Conservation (phyloP, 2,888 invertebrate genomes). For the Diaphora mendica region DNA sequence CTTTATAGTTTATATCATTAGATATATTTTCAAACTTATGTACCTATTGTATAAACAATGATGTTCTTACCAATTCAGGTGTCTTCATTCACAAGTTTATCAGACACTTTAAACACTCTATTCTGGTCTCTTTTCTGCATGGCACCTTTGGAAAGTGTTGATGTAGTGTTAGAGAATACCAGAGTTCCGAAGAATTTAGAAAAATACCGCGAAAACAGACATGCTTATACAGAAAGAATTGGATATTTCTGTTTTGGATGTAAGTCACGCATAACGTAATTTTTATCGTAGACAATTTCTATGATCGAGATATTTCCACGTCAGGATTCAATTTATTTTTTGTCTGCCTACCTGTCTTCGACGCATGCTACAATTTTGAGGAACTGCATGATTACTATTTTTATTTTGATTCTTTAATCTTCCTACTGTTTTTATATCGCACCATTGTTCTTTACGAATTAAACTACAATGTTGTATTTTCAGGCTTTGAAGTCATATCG, state of each 20-base stretch:
- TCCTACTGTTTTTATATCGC: neutral
- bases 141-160: constrained; percentile 88
- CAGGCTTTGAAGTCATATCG: constrained; percentile 89
- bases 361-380: neutral
- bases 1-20: constrained; percentile 20
- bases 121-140: constrained; percentile 91
- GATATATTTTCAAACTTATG: constrained; percentile 17
- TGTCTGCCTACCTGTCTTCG: neutral
- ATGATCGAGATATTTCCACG: neutral
- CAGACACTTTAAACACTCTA: constrained; percentile 87
- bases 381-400: neutral
- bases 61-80: constrained; percentile 67
- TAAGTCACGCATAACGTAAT: constrained; percentile 47
- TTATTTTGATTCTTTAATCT: neutral
- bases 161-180: constrained; percentile 88
- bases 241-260: constrained; percentile 89
- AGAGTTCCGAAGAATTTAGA: constrained; percentile 55
- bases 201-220: constrained; percentile 84
- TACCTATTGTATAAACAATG: constrained; percentile 1
- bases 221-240: constrained; percentile 88
- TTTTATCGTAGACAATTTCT: constrained; percentile 10
- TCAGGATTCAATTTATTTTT: constrained; percentile 3
- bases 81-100: constrained; percentile 87
- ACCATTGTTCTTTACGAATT: neutral
- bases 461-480: constrained; percentile 34